These are phyloP conservation scores for Spodoptera litura DNA, from an alignment of 1,140 invertebrate species.

Conservation along the genomic window DNA sequence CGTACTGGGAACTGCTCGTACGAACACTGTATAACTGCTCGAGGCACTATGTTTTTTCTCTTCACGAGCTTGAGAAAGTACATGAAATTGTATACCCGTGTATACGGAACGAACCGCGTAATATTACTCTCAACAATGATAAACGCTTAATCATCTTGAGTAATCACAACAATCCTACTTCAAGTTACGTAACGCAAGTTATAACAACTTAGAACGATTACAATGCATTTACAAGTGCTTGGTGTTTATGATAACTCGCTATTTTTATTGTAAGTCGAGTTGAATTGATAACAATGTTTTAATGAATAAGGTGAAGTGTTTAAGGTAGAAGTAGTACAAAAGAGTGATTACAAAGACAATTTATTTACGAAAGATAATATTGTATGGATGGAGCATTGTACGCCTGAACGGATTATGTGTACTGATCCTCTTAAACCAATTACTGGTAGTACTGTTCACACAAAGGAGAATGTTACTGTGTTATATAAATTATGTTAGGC, in stretches of 20 bases:
- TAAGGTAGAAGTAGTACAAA: background rate
- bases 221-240: constrained; percentile 37
- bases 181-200: constrained; percentile 29
- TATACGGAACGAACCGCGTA: constrained; percentile 36
- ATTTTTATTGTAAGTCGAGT: constrained; percentile 11
- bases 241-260: constrained; percentile 23
- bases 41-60: constrained; percentile 38
- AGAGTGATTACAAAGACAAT: constrained; percentile 1
- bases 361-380: background rate
- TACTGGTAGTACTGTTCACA: constrained; percentile 26
- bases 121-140: constrained; percentile 43
- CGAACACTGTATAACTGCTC: constrained; percentile 26
- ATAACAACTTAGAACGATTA: constrained; percentile 37
- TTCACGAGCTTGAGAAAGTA: constrained; percentile 39
- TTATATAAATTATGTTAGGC: constrained; percentile 32
- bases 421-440: constrained; percentile 36
- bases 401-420: constrained; percentile 20
- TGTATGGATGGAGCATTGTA: background rate
- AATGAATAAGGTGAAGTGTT: background rate
- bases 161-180: constrained; percentile 35
- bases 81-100: constrained; percentile 41
- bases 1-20: constrained; percentile 53
- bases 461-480: constrained; percentile 25
- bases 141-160: constrained; percentile 47
- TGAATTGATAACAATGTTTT: background rate